A percentile compares a stretch with the other conserved stretches of the same genome.
Evolutionary conservation across 1,140 invertebrate genomes (phyloP).

Genomic region (Nilaparvata lugens): DNA sequence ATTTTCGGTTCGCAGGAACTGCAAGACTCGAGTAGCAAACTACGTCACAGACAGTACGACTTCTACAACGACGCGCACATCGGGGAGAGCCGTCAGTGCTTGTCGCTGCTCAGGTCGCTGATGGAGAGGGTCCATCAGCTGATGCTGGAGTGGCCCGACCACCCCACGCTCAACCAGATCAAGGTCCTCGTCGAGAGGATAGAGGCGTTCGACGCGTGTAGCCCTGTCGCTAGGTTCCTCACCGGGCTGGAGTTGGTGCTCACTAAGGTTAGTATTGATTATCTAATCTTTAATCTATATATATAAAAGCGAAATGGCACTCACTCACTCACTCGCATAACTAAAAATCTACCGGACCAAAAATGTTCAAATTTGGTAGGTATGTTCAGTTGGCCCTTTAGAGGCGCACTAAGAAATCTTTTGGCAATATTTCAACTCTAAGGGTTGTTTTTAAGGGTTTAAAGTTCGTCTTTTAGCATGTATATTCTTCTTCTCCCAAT

Average conservation of each 20-base stretch:
- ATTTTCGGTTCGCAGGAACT: too few species aligned
- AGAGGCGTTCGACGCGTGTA: constrained; percentile 63
- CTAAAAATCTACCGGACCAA: too few species aligned
- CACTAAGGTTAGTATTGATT: constrained; percentile 65
- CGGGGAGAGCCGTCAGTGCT: constrained; percentile 60
- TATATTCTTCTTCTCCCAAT: too few species aligned
- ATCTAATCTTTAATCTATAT: too few species aligned
- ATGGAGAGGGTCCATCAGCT: constrained; percentile 52
- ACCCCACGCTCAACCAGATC: constrained; percentile 72
- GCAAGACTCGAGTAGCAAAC: constrained; percentile 1
- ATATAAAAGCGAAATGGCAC: too few species aligned
- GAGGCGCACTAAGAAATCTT: too few species aligned
- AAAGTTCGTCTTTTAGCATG: too few species aligned
- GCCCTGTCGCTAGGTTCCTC: constrained; percentile 78
- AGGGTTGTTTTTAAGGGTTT: too few species aligned
- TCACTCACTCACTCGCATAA: too few species aligned
- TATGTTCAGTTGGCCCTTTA: too few species aligned
- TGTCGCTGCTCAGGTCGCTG: constrained; percentile 55
- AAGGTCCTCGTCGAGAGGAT: constrained; percentile 63
- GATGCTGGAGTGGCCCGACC: constrained; percentile 79
- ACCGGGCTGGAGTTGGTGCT: constrained; percentile 84
- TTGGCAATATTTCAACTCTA: too few species aligned
- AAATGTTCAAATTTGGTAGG: too few species aligned
- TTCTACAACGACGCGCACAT: constrained; percentile 84
- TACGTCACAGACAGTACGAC: constrained; percentile 41